Evolutionary conservation across 1,140 invertebrate species (phyloP).

Genomic region (Trigoniulus corallinus): DNA sequence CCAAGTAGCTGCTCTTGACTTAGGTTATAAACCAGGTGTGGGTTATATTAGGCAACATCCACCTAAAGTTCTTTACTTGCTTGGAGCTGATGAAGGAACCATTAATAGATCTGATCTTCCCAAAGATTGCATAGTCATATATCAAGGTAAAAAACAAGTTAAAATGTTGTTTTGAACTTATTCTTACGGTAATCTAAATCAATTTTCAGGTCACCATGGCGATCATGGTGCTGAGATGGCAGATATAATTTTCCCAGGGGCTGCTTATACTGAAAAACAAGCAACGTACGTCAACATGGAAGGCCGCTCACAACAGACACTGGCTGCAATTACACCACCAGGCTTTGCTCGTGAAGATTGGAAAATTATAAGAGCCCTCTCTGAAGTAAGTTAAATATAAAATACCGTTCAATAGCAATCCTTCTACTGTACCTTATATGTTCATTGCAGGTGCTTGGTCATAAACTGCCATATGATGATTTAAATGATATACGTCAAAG

Average conservation of each 20-base stretch:
- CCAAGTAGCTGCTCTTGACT: constrained; percentile 89
- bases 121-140: constrained; percentile 72
- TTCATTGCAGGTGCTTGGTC: constrained; percentile 49
- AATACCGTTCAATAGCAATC: not conserved
- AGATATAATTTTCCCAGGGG: constrained; percentile 84
- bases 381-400: constrained; percentile 37
- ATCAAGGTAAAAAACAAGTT: constrained; percentile 43
- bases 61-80: constrained; percentile 69
- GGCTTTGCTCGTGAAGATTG: constrained; percentile 91
- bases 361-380: constrained; percentile 89
- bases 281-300: constrained; percentile 95
- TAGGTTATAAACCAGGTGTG: constrained; percentile 75
- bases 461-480: constrained; percentile 74
- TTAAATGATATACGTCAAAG: constrained; percentile 66
- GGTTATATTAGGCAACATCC: constrained; percentile 44
- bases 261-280: constrained; percentile 97
- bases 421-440: constrained; percentile 5
- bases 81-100: constrained; percentile 79
- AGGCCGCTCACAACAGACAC: constrained; percentile 86
- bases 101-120: constrained; percentile 62
- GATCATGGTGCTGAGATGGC: constrained; percentile 83
- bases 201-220: constrained; percentile 71
- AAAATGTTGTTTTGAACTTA: not conserved
- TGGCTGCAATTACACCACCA: constrained; percentile 77
- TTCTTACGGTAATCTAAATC: not conserved